phyloP scores from a whole-genome alignment of 2,797 vertebrate genomes.

The Parotocinclus haroldoi region DNA sequence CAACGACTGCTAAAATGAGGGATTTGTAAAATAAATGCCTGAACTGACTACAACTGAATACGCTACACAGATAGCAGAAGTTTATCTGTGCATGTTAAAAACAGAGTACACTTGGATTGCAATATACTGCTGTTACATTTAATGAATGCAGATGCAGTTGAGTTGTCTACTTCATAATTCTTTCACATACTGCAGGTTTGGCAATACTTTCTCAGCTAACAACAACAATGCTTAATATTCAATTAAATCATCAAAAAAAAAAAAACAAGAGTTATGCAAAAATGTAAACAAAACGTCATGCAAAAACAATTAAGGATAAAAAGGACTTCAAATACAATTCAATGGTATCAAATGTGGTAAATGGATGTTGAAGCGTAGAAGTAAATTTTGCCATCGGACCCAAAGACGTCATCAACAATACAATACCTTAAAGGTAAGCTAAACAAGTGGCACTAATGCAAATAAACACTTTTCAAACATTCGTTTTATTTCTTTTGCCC shows the following conservation, averaged over 20 bases:
- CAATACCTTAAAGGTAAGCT: background rate
- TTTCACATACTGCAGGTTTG: background rate
- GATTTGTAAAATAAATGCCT: no score
- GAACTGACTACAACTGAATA: no score
- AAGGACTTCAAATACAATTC: background rate
- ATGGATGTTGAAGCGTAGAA: background rate
- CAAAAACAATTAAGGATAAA: background rate
- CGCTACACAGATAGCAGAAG: no score
- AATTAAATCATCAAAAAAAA: no score
- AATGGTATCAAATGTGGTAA: background rate
- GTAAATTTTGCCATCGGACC: background rate
- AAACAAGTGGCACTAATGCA: background rate
- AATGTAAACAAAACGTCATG: background rate
- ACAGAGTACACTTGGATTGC: no score
- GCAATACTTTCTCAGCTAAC: background rate
- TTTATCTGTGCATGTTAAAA: no score
- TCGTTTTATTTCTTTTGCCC: background rate
- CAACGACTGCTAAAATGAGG: no score
- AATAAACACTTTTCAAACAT: background rate
- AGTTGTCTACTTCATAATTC: no score
- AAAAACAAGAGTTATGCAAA: background rate
- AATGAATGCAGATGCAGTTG: no score
- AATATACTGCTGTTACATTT: no score
- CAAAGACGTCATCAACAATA: background rate
- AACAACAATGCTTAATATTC: no score